Base-by-base conservation (phyloP, 2,113 vertebrate species). In the Actenoides hombroni region DNA sequence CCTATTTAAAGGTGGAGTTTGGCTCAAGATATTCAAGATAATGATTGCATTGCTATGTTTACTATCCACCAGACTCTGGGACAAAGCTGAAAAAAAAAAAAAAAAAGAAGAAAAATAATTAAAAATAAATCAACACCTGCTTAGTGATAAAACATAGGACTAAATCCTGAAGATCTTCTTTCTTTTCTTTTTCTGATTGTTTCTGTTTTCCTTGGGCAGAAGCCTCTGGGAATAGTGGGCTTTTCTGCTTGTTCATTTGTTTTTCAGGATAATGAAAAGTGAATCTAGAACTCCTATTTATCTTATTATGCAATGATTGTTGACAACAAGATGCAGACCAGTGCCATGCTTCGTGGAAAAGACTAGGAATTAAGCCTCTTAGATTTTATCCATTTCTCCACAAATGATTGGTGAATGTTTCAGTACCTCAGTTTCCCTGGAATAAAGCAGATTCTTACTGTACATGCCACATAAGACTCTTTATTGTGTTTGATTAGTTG, bases 1-100 rank as follows among this genome's bases (percentile, higher is more conserved):
- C 84, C 81, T 97, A n/a, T 96, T 96, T 97, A 91, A 94, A 92
- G 88, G 94, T 94, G 95, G 94, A 94, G 92, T 92, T 94, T 91
- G 81, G 67, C 73, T 93, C 29, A 93, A 94, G 91, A 80, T 85
- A 87, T 65, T 89, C 86, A 83, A 83, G 83, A 77, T 96, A 97
- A 97, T 94, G 63, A 91, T 95, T 90, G 86, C 82, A 83, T 85
- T 90, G 21, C 85, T 95, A 24, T 81, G 85, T 93, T 97, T 91
- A 74, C 70, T 71, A 87, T 94, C 48, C 86, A 71, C 23, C 14
- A 80, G 54, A 56, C 89, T 87, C 13, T 82, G 67, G 46, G 37
- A 88, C 31, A 91, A 7, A 51, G n/a, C 10, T 86, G 37, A 13
- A 80, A 28, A 70, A 86, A 84, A 40, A 16, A 37, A 64, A 29